A percentile compares a stretch with the other conserved stretches of the same genome.
phyloP scores from a whole-genome alignment of 2,113 vertebrate genomes.

The Chiloscyllium plagiosum region DNA sequence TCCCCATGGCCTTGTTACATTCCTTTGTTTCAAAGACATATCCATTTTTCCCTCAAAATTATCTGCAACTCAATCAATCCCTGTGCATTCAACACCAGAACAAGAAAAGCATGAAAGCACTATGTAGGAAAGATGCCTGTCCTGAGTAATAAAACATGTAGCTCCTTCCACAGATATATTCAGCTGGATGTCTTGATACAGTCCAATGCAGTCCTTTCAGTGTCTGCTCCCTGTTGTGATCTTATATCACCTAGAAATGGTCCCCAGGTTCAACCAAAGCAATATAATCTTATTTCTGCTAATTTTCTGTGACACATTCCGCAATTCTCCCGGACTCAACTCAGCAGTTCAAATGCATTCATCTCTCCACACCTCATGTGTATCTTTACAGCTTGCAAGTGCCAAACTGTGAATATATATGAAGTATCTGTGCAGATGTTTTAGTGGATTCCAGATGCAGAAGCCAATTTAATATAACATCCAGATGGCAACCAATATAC shows the following conservation, averaged over 20 bases:
- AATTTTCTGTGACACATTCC: neutral
- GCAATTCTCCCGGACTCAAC: neutral
- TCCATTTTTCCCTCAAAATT: neutral
- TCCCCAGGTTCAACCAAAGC: neutral
- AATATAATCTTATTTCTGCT: neutral
- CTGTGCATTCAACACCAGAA: neutral
- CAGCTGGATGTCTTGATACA: neutral
- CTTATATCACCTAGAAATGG: neutral
- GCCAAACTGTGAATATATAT: neutral
- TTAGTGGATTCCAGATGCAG: neutral
- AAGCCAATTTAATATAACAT: slow-evolving; percentile 1
- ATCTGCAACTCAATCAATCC: neutral
- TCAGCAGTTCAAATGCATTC: neutral
- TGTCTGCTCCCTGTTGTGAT: neutral
- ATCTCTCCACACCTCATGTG: neutral
- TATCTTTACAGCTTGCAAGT: neutral
- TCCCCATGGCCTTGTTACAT: neutral
- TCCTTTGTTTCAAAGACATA: neutral
- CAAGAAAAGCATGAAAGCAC: neutral
- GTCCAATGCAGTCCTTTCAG: neutral
- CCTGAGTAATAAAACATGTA: neutral
- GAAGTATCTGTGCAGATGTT: slow-evolving; percentile 4
- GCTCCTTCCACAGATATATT: neutral
- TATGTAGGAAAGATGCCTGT: neutral
- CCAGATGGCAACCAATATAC: neutral